Evolutionary conservation across 1,140 invertebrate species (phyloP), one percentile per base, ranked within the genome.

Genomic region (Anthonomus grandis): DNA sequence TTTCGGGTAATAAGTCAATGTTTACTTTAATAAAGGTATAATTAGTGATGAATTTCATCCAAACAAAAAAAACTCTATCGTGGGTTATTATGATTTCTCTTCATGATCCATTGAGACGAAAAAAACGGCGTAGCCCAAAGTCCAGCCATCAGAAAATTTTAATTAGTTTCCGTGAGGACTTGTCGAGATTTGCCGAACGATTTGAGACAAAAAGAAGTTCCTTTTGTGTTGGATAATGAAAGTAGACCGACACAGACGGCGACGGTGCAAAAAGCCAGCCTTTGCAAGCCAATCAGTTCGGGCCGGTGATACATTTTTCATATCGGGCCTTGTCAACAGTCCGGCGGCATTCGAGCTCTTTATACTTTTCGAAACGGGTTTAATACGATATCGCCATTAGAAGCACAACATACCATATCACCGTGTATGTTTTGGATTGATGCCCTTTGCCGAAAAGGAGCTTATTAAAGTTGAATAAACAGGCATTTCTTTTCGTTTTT

Each of bases 241-340:
- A 61, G 59, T 54, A 45, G 52, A 54, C 52, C 52, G 52, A 54
- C 52, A 54, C 41, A 54, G 52, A 45, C 52, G 18, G 42, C 25
- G 52, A 54, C 52, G 41, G 52, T 45, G 52, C 42, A 54, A 49
- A 57, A 60, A 60, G 38, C 42, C 22, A 19, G 24, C 39, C n/a
- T 47, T 34, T 57, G 49, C 54, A 53, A 57, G 54, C 59, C 59
- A 61, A 61, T 61, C 59, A 61, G 59, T 61, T 61, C 31, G 37
- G 54, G 38, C 41, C 59, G 36, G 59, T 57, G 54, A 61, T 61
- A 61, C 59, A 57, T 61, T 61, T 61, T 61, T 61, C 59, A 61
- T 61, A 61, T 61, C 54, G 54, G 49, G 48, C 27, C 54, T 60
- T 60, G 59, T 61, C 59, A 61, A 57, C 54, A 61, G 57, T 61